Evolutionary conservation across 2,797 vertebrate species (phyloP), one percentile per base, ranked within the genome.

Genomic region (Fistularia commersonii): DNA sequence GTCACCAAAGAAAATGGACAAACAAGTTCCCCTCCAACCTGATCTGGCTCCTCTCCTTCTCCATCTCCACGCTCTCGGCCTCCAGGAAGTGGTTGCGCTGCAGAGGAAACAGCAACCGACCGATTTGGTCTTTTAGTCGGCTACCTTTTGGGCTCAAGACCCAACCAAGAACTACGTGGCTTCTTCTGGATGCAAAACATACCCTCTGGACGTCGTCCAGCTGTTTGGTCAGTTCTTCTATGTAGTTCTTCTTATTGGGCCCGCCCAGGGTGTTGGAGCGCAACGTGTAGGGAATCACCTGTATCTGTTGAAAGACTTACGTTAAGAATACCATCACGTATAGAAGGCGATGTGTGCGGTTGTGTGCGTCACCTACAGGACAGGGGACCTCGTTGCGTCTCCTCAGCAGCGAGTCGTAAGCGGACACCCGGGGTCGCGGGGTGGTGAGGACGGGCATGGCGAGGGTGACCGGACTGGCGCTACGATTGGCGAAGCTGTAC

Each of bases 1-100:
- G 41, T 12, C 14, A 8, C 8, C 40, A 48, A 53, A 38, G 23
- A 34, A 11, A 33, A 32, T 11, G 23, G 11, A 38, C 7, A 48
- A 8, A 40, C 0, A 15, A 32, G 0, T 47, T 15, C 9, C 33
- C 33, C 34, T 40, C 63, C 23, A 3, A 87, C 83, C 90, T 87
- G 62, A 91, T 92, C 76, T 91, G 90, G 56, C 85, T 90, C 40
- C 91, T 80, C 71, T 92, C 91, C 61, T 90, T 90, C 45, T 90
- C 89, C 88, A 92, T 79, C 83, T 85, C 88, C 3, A 90, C 63
- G 33, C 88, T 90, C 74, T 92, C 90, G 3, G 90, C 90, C 66
- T 92, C 90, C 68, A 92, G 78, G 64, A 91, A 91, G 65, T 90
- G 83, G 71, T 91, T 92, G 14, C 91, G 87, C 91, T 92, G 80